phyloP scores from a whole-genome alignment of 2,888 invertebrate species.

The Entomobrya multifasciata region DNA sequence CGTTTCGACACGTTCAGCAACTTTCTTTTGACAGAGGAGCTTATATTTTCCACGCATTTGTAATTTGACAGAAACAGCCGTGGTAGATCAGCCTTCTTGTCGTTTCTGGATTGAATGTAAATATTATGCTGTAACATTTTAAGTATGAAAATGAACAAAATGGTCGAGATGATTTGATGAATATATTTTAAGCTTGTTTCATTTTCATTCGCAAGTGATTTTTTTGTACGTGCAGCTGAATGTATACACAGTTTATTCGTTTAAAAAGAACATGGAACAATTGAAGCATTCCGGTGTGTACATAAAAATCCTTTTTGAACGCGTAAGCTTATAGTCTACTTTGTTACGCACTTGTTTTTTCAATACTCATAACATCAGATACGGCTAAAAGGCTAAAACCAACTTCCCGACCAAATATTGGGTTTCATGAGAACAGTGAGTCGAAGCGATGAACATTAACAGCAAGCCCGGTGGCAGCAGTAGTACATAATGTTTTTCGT shows the following conservation, averaged over 20 bases:
- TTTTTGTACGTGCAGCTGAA: slow-evolving; percentile 46
- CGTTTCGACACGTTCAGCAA: not conserved
- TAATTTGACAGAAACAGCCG: not conserved
- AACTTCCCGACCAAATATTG: not conserved
- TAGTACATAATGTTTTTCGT: not conserved
- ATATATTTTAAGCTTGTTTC: not conserved
- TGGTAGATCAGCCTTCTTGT: too few relatives aligned
- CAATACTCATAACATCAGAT: not conserved
- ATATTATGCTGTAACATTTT: too few relatives aligned
- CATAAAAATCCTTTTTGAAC: not conserved
- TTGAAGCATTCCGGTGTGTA: not conserved
- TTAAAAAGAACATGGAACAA: slow-evolving; percentile 12
- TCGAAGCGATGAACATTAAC: not conserved
- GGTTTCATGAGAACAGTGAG: not conserved
- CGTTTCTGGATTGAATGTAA: too few relatives aligned
- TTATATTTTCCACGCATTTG: not conserved
- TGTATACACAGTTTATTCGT: slow-evolving; percentile 43
- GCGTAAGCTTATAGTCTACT: not conserved
- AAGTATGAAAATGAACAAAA: not conserved
- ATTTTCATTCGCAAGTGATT: slow-evolving; percentile 8
- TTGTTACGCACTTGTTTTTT: slow-evolving; percentile 20
- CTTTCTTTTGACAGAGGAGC: not conserved
- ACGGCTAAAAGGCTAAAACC: not conserved
- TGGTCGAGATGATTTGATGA: not conserved
- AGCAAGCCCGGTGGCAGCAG: slow-evolving; percentile 1